Conservation (phyloP, 2,797 vertebrate species). For the Denticeps clupeoides region DNA sequence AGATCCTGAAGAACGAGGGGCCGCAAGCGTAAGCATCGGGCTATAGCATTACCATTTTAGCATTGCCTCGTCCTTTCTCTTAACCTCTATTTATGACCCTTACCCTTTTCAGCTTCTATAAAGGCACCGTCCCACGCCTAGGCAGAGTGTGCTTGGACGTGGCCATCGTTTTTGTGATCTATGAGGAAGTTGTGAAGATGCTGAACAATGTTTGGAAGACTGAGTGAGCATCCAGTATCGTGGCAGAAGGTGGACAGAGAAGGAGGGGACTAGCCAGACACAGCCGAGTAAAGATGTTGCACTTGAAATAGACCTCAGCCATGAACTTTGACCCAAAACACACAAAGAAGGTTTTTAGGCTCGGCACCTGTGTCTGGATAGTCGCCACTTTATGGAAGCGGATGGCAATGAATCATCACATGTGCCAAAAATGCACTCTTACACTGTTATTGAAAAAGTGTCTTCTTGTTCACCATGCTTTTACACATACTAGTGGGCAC, state of each 20-base stretch:
- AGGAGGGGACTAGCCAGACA: conserved; percentile 19
- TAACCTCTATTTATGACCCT: not conserved
- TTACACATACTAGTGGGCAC: conserved; percentile 17
- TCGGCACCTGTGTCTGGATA: conserved; percentile 21
- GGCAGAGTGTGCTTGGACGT: conserved; percentile 60
- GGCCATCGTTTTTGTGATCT: conserved; percentile 64
- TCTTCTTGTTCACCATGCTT: conserved; percentile 43
- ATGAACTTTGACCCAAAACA: too few relatives aligned
- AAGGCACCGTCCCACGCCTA: conserved; percentile 60
- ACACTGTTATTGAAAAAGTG: conserved; percentile 31
- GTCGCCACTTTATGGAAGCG: conserved; percentile 1
- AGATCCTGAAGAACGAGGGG: conserved; percentile 70
- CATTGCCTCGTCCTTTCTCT: not conserved
- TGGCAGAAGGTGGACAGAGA: conserved; percentile 13
- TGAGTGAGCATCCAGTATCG: conserved; percentile 36
- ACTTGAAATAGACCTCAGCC: too few relatives aligned
- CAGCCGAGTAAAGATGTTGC: too few relatives aligned
- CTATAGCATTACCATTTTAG: not conserved
- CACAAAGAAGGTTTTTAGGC: too few relatives aligned
- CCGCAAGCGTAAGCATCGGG: conserved; percentile 60
- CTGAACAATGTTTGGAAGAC: conserved; percentile 60
- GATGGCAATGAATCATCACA: conserved; percentile 3
- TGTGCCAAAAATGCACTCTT: too few relatives aligned
- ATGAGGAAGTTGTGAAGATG: conserved; percentile 63
- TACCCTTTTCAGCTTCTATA: conserved; percentile 65